Conservation (phyloP, 1,140 invertebrate species). For the Littorina saxatilis region DNA sequence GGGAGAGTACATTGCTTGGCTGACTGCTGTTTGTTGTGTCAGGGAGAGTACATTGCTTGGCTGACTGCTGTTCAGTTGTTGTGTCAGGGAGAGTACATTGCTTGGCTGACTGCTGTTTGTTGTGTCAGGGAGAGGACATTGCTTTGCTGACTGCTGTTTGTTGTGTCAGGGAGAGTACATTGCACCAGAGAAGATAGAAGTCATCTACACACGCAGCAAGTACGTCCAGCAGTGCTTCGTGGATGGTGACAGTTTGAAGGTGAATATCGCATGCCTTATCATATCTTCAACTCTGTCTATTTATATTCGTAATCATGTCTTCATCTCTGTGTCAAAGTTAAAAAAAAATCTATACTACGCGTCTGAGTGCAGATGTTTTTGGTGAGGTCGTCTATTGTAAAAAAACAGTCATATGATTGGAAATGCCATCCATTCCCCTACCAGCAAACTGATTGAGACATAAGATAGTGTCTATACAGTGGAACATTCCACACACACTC, state of each 20-base stretch:
- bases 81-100: too few species aligned
- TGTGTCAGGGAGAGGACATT: too few species aligned
- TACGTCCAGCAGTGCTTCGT: slow-evolving; percentile 97
- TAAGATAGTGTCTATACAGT: too few species aligned
- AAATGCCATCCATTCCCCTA: too few species aligned
- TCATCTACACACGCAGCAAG: slow-evolving; percentile 93
- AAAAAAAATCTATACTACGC: not conserved
- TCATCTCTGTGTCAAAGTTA: not conserved
- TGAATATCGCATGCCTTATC: slow-evolving; percentile 13
- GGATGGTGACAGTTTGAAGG: slow-evolving; percentile 95
- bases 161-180: slow-evolving; percentile 93
- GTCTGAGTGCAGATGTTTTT: not conserved
- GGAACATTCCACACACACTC: too few species aligned
- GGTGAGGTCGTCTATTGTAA: not conserved
- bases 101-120: too few species aligned
- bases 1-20: too few species aligned
- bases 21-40: slow-evolving; percentile 5
- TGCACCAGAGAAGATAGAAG: slow-evolving; percentile 98
- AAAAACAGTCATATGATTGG: too few species aligned
- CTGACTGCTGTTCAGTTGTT: too few species aligned
- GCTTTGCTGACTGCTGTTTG: too few species aligned
- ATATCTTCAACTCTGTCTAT: not conserved
- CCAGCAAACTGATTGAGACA: too few species aligned
- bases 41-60: slow-evolving; percentile 99
- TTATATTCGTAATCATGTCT: not conserved